Evolutionary conservation across 2,113 vertebrate species (phyloP), one percentile per base, ranked within the genome.

Genomic region (Chaetodon trifascialis): DNA sequence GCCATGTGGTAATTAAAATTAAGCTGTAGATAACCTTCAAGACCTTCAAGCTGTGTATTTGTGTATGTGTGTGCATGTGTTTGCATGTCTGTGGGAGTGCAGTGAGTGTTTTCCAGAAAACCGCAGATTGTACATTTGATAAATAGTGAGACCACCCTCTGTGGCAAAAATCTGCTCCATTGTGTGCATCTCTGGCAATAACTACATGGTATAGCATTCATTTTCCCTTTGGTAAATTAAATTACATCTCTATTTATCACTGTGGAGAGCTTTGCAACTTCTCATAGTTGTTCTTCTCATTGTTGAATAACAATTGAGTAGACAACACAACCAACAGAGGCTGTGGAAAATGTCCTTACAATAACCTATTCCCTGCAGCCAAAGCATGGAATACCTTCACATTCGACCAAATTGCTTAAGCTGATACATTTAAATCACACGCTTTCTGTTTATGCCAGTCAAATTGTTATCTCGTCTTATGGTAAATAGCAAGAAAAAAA

Each of bases 111-210:
- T 79, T 78, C 75, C 63, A 67, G 34, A 78, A 72, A 56, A 63
- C 52, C 51, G 34, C 34, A 72, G 70, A 58, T 38, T 25, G 64
- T 82, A 73, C 76, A 46, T 75, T n/a, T 85, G 85, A 88, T 88
- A 82, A 79, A 92, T 78, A 78, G 36, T 54, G 64, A 76, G 80
- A 80, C 82, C 77, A 80, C 75, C 84, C n/a, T 76, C 47, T 82
- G 65, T 85, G 71, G 75, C 74, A 78, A 78, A 30, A 64, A 91
- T 38, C 64, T 73, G 77, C 83, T 85, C 71, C 68, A 76, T 84
- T 49, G 47, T 83, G 66, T 90, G 86, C 81, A 90, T 92, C 85
- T 93, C 62, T 85, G 74, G 88, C 86, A 92, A 91, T 92, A 92
- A 91, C 85, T 23, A 17, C 65, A 73, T 60, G 72, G 63, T 89